A percentile compares a stretch with the other conserved stretches of the same genome.
phyloP scores from a whole-genome alignment of 2,888 invertebrate species.

The Aspidiotus destructor region DNA sequence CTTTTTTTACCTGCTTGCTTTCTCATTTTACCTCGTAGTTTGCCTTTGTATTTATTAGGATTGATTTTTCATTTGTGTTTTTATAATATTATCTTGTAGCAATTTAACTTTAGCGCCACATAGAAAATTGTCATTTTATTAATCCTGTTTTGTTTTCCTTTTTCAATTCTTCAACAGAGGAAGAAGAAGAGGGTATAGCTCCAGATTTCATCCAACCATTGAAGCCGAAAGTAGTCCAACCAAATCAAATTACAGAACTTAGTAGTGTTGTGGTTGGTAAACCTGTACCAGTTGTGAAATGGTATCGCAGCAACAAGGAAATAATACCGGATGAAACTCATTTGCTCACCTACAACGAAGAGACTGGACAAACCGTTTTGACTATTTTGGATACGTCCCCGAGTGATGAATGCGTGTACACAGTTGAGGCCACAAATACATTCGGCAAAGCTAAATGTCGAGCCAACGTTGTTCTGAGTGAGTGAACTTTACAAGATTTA shows the following conservation, averaged over 20 bases:
- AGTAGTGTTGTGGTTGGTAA: constrained; percentile 58
- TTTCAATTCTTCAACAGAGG: constrained; percentile 9
- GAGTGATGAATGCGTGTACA: constrained; percentile 59
- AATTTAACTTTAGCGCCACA: no score
- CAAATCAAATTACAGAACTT: constrained; percentile 53
- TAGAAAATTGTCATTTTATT: no score
- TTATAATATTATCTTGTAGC: no score
- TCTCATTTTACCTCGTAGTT: no score
- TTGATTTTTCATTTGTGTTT: no score
- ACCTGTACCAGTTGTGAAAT: constrained; percentile 61
- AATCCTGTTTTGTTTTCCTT: no score
- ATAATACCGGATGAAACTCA: constrained; percentile 50
- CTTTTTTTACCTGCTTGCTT: no score
- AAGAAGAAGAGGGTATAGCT: constrained; percentile 56
- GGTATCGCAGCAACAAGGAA: constrained; percentile 56
- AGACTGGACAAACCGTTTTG: constrained; percentile 55
- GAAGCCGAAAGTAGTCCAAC: constrained; percentile 54
- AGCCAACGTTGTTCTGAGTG: constrained; percentile 57
- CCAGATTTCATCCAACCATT: constrained; percentile 57
- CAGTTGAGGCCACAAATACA: constrained; percentile 60
- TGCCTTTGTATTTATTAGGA: no score
- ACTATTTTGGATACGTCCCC: constrained; percentile 54
- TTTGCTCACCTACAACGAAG: constrained; percentile 50
- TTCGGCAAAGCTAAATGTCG: constrained; percentile 63
- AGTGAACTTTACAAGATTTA: background rate